Conservation (phyloP, 2,797 vertebrate genomes). For the Fratercula arctica region DNA sequence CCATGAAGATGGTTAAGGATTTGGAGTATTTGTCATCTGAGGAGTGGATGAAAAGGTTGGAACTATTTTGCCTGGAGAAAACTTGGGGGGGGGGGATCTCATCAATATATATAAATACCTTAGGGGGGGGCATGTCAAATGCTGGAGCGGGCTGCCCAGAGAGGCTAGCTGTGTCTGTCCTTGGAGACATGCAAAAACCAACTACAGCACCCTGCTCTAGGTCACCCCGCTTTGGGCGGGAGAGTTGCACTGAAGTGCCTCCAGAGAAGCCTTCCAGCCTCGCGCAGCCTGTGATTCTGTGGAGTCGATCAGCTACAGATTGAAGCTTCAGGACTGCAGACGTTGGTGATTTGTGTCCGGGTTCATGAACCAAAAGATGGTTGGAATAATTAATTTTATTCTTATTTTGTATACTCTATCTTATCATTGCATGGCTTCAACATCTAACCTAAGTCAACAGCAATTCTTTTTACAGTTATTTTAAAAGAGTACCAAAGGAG, state of each 20-base stretch:
- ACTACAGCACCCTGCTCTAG: not conserved
- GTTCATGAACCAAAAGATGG: not conserved
- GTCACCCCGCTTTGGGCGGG: not conserved
- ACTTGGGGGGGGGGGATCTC: not conserved
- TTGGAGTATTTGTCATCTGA: not conserved
- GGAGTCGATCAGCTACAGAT: not conserved
- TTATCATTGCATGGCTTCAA: not conserved
- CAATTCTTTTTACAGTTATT: not conserved
- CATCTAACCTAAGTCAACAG: not conserved
- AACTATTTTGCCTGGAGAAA: not conserved
- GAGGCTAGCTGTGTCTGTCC: not conserved
- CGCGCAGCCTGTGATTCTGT: not conserved
- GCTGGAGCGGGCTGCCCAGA: not conserved
- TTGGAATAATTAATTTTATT: not conserved
- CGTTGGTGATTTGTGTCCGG: not conserved
- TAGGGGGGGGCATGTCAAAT: too few relatives aligned
- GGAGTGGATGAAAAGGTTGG: not conserved
- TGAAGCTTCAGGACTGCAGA: not conserved
- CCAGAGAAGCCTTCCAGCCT: not conserved
- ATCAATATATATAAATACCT: not conserved
- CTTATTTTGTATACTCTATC: not conserved
- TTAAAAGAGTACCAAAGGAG: not conserved
- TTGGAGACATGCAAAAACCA: not conserved
- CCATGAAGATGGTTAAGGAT: accelerated
- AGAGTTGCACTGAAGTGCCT: not conserved